Conservation (phyloP, 2,113 vertebrate species). For the Saguinus imperator region DNA sequence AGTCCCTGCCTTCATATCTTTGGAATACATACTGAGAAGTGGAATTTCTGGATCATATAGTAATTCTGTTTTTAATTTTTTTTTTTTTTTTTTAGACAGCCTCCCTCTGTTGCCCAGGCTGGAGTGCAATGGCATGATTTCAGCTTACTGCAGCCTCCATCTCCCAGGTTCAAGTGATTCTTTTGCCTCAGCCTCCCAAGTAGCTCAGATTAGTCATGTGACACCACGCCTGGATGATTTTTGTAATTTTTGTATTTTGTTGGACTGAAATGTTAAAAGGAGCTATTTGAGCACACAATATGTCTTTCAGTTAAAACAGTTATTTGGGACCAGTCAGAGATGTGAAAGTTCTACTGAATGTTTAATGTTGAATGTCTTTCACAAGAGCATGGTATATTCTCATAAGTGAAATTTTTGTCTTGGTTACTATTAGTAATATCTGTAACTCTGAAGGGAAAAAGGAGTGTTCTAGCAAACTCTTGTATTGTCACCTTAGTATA, state of each 20-base stretch:
- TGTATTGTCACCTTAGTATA: background rate
- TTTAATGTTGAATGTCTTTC: background rate
- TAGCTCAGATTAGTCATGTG: no score
- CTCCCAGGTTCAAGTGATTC: no score
- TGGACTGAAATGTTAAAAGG: background rate
- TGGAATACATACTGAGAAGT: no score
- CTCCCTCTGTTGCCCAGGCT: no score
- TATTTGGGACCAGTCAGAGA: background rate
- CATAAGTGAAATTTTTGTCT: background rate
- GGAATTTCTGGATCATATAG: background rate
- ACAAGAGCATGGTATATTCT: background rate
- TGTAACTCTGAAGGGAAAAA: background rate
- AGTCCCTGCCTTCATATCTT: no score
- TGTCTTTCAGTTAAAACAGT: background rate
- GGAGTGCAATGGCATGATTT: background rate
- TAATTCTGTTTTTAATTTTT: background rate
- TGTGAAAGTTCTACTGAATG: background rate
- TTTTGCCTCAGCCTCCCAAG: no score
- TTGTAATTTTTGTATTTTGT: no score
- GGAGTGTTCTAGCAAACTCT: background rate
- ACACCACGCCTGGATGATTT: background rate
- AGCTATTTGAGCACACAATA: background rate
- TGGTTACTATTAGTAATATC: background rate
- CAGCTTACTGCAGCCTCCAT: no score
- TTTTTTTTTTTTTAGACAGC: no score